phyloP scores from a whole-genome alignment of 2,113 vertebrate species.

The Monopterus albus region DNA sequence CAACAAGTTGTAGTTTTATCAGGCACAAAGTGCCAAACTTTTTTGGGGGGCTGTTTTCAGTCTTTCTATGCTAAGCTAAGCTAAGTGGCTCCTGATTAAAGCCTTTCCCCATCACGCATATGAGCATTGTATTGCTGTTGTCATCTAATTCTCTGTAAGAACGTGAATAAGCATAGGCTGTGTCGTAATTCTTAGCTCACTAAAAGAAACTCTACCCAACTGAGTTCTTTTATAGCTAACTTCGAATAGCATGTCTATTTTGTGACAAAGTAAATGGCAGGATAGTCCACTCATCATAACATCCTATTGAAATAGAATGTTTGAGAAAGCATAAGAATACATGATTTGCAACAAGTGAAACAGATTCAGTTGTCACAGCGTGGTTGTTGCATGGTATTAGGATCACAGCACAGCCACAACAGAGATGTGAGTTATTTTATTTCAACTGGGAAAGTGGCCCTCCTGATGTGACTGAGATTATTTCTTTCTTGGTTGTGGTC shows the following conservation, averaged over 20 bases:
- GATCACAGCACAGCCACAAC: conserved; percentile 35
- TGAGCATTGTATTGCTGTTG: background rate
- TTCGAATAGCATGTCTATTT: too few relatives aligned
- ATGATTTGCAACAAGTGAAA: conserved; percentile 24
- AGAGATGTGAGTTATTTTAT: conserved; percentile 52
- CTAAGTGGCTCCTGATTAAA: background rate
- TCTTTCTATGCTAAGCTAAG: background rate
- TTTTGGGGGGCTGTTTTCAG: too few relatives aligned
- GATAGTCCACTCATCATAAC: conserved; percentile 9
- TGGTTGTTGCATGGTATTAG: conserved; percentile 22
- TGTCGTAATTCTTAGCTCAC: too few relatives aligned
- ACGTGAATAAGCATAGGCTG: too few relatives aligned
- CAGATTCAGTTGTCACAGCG: conserved; percentile 33
- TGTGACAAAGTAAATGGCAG: background rate
- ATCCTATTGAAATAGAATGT: conserved; percentile 2
- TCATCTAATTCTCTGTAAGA: background rate
- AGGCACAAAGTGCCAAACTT: background rate
- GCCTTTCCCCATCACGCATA: background rate
- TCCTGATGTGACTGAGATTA: conserved; percentile 55
- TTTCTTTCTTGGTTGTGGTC: conserved; percentile 70
- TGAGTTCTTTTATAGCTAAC: too few relatives aligned
- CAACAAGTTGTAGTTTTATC: background rate
- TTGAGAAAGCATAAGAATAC: background rate
- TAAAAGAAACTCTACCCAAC: too few relatives aligned
- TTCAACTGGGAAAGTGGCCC: conserved; percentile 55